Percentiles rank a stretch among this genome's conserved stretches.
phyloP scores from a whole-genome alignment of 2,888 invertebrate species.

The Meteorus cinctellus region DNA sequence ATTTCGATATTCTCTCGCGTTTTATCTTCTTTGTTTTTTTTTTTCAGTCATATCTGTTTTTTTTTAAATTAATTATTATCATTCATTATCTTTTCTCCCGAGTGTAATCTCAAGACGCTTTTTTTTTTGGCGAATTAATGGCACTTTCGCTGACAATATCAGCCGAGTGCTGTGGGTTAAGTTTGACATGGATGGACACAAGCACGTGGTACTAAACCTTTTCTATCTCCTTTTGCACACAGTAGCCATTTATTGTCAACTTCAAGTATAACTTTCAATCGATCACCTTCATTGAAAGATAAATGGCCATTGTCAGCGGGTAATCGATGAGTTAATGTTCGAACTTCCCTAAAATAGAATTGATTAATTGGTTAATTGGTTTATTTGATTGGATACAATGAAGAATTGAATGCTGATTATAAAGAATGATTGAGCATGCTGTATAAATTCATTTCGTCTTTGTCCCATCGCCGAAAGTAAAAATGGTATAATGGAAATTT shows the following conservation, averaged over 20 bases:
- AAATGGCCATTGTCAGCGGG: slow-evolving; percentile 87
- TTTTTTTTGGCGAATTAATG: background rate
- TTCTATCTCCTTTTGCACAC: slow-evolving; percentile 84
- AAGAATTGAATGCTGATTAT: too few relatives aligned
- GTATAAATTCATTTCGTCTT: too few relatives aligned
- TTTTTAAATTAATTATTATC: background rate
- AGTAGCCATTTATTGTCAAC: slow-evolving; percentile 85
- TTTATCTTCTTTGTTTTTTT: background rate
- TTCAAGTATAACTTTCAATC: slow-evolving; percentile 82
- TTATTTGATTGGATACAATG: background rate
- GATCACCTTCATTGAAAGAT: slow-evolving; percentile 85
- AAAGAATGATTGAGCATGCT: too few relatives aligned
- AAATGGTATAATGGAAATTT: too few relatives aligned
- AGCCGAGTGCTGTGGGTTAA: slow-evolving; percentile 59
- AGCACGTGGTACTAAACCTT: slow-evolving; percentile 84
- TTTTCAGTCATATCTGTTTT: background rate
- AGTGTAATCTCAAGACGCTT: slow-evolving; percentile 7
- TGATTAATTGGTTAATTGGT: slow-evolving; percentile 40
- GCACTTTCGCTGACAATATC: slow-evolving; percentile 41
- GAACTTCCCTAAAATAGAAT: slow-evolving; percentile 77
- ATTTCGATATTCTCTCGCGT: background rate
- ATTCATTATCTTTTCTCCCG: slow-evolving; percentile 11
- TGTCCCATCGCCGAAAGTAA: too few relatives aligned
- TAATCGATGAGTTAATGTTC: slow-evolving; percentile 83
- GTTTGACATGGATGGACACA: slow-evolving; percentile 75